Evolutionary conservation across 2,888 invertebrate species (phyloP).

Genomic region (Pyrrhia umbra): DNA sequence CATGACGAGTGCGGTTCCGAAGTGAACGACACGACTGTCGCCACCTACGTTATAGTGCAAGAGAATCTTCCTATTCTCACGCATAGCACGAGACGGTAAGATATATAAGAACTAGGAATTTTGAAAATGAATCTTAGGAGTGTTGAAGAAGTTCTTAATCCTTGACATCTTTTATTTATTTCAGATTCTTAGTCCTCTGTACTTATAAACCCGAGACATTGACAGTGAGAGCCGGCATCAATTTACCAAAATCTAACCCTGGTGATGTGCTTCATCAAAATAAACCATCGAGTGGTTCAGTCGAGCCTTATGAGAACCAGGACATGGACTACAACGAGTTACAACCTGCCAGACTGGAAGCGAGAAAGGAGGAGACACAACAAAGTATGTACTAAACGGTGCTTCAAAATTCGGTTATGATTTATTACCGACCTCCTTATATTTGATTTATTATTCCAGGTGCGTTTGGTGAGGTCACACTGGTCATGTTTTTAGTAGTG

Average conservation of each 20-base stretch:
- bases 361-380: slow-evolving; percentile 78
- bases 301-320: slow-evolving; percentile 83
- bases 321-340: slow-evolving; percentile 86
- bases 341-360: slow-evolving; percentile 86
- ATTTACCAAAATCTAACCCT: slow-evolving; percentile 91
- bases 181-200: slow-evolving; percentile 94
- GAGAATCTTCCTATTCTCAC: slow-evolving; percentile 95
- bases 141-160: neutral
- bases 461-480: slow-evolving; percentile 84
- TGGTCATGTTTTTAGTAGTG: slow-evolving; percentile 90
- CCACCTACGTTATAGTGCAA: slow-evolving; percentile 95
- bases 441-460: slow-evolving; percentile 74
- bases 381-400: slow-evolving; percentile 74
- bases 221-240: slow-evolving; percentile 94
- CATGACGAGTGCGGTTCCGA: slow-evolving; percentile 94
- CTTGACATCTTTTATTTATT: slow-evolving; percentile 56
- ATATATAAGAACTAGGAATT: neutral
- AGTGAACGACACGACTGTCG: slow-evolving; percentile 94
- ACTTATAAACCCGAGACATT: slow-evolving; percentile 95
- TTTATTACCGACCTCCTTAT: slow-evolving; percentile 31
- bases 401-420: slow-evolving; percentile 27
- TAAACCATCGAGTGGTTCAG: slow-evolving; percentile 80
- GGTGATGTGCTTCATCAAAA: slow-evolving; percentile 85
- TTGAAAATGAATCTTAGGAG: neutral
- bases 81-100: slow-evolving; percentile 93